Evolutionary conservation across 2,113 vertebrate species (phyloP), one percentile per base, ranked within the genome.

Genomic region (Corydoras maculifer): DNA sequence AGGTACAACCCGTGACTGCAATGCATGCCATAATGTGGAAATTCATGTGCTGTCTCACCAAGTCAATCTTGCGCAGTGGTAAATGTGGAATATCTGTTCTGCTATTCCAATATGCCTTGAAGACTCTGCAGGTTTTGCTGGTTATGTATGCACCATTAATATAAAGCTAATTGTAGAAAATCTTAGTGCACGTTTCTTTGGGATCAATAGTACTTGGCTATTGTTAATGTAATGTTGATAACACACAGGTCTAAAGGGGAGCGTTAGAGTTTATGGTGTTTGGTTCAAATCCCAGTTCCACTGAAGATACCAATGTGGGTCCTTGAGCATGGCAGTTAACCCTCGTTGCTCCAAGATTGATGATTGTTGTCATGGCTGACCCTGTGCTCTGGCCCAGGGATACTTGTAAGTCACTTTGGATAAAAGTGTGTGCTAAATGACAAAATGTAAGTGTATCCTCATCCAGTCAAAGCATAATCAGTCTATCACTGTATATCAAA

Each of bases 61-160:
- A 53, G 11, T 25, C 51, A 15, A 62, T 13, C 65, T 7, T 67
- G n/a, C 10, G 5, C 15, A 5, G 13, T 18, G 11, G n/a, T 18
- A n/a, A 54, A 32, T 68, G 54, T n/a, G 57, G 30, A 15, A 54
- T 58, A 32, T 25, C 15, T 57, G n/a, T 18, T 66, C 14, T 49
- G 10, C 35, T 71, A 48, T 30, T 72, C 35, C 18, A 71, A 14
- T 68, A 64, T 68, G 50, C 25, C 51, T 65, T 29, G 73, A 62
- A 77, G 62, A 65, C 61, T 29, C 69, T 64, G 64, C 68, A 74
- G 65, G 78, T 68, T 67, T 29, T 30, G 35, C 35, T 43, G 35
- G 55, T 71, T 68, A 75, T 10, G 9, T 72, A 59, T 74, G 78
- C 77, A 78, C 50, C 53, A 72, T 74, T 50, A 51, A 76, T 74